Conservation (phyloP, 2,888 invertebrate genomes). For the Platerodrilus igneus region DNA sequence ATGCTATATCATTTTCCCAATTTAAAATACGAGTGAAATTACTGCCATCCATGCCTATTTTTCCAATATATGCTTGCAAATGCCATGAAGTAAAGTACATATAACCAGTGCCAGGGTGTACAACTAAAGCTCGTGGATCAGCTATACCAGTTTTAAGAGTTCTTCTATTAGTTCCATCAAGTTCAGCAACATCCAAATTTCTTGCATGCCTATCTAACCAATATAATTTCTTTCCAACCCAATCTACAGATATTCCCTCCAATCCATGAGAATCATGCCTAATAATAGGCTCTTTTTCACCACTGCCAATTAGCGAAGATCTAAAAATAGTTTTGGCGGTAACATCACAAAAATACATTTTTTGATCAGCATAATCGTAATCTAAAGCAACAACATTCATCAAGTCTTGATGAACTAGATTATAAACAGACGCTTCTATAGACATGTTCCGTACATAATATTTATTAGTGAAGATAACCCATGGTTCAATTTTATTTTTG, state of each 20-base stretch:
- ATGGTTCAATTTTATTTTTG: constrained; percentile 73
- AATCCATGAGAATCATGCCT: constrained; percentile 91
- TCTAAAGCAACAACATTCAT: constrained; percentile 96
- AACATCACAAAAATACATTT: constrained; percentile 94
- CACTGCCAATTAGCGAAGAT: constrained; percentile 57
- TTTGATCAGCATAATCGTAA: constrained; percentile 78
- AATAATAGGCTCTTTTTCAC: constrained; percentile 76
- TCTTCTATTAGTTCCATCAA: constrained; percentile 87
- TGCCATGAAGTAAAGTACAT: constrained; percentile 97
- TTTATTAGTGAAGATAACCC: constrained; percentile 93
- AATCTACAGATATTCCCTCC: constrained; percentile 96
- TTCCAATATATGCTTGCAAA: constrained; percentile 90
- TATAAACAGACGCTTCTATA: constrained; percentile 78
- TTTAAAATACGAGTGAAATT: constrained; percentile 83
- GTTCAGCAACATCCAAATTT: constrained; percentile 90
- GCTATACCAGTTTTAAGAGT: constrained; percentile 84
- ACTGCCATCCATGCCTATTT: constrained; percentile 95
- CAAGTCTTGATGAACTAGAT: constrained; percentile 87
- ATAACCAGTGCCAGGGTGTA: constrained; percentile 91
- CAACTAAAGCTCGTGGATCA: constrained; percentile 91
- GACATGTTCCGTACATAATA: constrained; percentile 97
- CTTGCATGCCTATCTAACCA: constrained; percentile 95
- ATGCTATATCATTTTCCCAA: constrained; percentile 92
- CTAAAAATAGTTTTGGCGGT: constrained; percentile 91
- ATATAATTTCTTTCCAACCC: constrained; percentile 93